phyloP scores from a whole-genome alignment of 2,888 invertebrate species.

The Augochlorella aurata region DNA sequence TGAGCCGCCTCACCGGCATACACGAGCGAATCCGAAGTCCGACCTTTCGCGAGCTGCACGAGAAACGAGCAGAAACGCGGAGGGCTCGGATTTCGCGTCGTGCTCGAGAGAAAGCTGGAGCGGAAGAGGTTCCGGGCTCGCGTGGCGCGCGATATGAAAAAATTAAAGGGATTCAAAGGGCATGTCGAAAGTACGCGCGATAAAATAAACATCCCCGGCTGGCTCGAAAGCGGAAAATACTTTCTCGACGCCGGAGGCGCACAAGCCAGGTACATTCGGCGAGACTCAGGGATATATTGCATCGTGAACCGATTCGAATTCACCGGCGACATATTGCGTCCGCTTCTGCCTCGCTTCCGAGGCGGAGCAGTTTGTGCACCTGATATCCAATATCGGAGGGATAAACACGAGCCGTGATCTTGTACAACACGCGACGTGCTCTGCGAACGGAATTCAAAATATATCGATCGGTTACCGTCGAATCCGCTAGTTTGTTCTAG shows the following conservation, averaged over 20 bases:
- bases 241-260: neutral
- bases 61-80: neutral
- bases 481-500: neutral
- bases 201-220: neutral
- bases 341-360: conserved; percentile 37
- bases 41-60: conserved; percentile 4
- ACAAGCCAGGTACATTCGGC: neutral
- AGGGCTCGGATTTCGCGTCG: neutral
- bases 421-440: neutral
- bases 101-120: neutral
- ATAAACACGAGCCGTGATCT: conserved; percentile 17
- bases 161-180: neutral
- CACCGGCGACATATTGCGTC: conserved; percentile 40
- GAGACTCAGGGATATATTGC: neutral
- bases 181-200: neutral
- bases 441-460: conserved; percentile 36
- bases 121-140: neutral
- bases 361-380: conserved; percentile 29
- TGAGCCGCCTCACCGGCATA: neutral
- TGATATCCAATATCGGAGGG: conserved; percentile 39
- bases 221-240: neutral
- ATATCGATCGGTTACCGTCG: conserved; percentile 18
- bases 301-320: conserved; percentile 11
- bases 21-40: neutral
- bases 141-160: neutral